Evolutionary conservation across 1,140 invertebrate species (phyloP).

Genomic region (Caenorhabditis tropicalis): DNA sequence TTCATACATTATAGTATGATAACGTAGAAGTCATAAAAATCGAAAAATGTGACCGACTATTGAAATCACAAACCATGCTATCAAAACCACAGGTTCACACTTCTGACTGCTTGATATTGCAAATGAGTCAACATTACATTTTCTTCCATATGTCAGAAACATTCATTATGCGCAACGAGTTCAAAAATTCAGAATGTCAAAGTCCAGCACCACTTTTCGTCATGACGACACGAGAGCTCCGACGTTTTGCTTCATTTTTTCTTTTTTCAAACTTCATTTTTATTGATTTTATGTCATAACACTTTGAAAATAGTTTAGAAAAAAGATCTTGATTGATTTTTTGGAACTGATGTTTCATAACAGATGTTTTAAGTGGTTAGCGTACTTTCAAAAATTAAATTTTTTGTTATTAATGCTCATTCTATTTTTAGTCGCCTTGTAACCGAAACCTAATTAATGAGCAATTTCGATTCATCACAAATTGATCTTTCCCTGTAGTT

Average conservation of each 20-base stretch:
- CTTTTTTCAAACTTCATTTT: not conserved
- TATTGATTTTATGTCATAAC: not conserved
- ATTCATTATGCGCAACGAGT: not conserved
- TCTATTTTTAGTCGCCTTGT: not conserved
- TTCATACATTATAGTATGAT: too few relatives aligned
- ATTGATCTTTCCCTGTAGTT: not conserved
- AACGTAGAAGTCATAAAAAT: not conserved
- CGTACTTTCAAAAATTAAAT: not conserved
- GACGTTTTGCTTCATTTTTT: not conserved
- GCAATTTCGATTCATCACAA: not conserved
- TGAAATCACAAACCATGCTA: not conserved
- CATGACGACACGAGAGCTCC: not conserved
- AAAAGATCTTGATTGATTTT: too few relatives aligned
- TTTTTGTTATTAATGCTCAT: not conserved
- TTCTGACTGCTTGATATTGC: not conserved
- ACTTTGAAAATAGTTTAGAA: too few relatives aligned
- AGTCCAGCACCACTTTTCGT: slow-evolving; percentile 1
- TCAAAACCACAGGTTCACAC: not conserved
- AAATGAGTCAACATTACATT: not conserved
- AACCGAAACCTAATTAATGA: not conserved
- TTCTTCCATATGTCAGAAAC: not conserved
- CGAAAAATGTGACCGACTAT: not conserved
- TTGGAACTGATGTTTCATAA: not conserved
- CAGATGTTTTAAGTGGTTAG: not conserved
- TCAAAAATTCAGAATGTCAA: slow-evolving; percentile 10